Conservation (phyloP, 2,888 invertebrate genomes). For the Corbicula japonica region DNA sequence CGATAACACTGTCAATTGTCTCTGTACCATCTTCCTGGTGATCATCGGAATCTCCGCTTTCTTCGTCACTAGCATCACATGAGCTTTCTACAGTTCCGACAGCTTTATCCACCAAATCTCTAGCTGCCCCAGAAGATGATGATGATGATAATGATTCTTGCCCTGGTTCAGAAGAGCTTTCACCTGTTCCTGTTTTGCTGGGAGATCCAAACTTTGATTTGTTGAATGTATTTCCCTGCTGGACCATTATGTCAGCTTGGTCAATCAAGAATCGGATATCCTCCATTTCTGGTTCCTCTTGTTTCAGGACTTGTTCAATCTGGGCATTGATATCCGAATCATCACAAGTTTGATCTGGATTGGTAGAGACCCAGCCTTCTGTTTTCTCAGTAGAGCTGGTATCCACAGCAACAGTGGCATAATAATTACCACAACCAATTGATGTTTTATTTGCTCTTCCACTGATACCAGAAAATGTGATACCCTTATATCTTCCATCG, state of each 20-base stretch:
- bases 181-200: slow-evolving; percentile 38
- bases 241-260: slow-evolving; percentile 79
- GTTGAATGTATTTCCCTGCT: slow-evolving; percentile 62
- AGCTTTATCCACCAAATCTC: slow-evolving; percentile 62
- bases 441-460: slow-evolving; percentile 50
- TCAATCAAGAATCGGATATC: slow-evolving; percentile 79
- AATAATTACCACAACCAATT: slow-evolving; percentile 54
- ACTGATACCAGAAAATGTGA: slow-evolving; percentile 65
- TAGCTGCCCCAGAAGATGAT: slow-evolving; percentile 40
- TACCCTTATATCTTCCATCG: slow-evolving; percentile 67
- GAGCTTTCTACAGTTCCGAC: slow-evolving; percentile 74
- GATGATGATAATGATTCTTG: slow-evolving; percentile 57
- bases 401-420: slow-evolving; percentile 60
- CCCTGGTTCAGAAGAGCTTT: slow-evolving; percentile 34
- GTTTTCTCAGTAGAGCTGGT: slow-evolving; percentile 70
- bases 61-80: slow-evolving; percentile 82
- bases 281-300: slow-evolving; percentile 67
- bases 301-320: slow-evolving; percentile 53
- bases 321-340: slow-evolving; percentile 59
- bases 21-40: slow-evolving; percentile 76
- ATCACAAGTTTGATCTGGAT: slow-evolving; percentile 45
- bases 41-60: slow-evolving; percentile 78
- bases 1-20: slow-evolving; percentile 79
- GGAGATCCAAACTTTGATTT: slow-evolving; percentile 50
- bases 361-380: slow-evolving; percentile 54